Percentiles rank a stretch among this genome's conserved stretches.
These are phyloP conservation scores for Falco naumanni DNA, from an alignment of 2,797 vertebrate genomes.

Conservation along the genomic window DNA sequence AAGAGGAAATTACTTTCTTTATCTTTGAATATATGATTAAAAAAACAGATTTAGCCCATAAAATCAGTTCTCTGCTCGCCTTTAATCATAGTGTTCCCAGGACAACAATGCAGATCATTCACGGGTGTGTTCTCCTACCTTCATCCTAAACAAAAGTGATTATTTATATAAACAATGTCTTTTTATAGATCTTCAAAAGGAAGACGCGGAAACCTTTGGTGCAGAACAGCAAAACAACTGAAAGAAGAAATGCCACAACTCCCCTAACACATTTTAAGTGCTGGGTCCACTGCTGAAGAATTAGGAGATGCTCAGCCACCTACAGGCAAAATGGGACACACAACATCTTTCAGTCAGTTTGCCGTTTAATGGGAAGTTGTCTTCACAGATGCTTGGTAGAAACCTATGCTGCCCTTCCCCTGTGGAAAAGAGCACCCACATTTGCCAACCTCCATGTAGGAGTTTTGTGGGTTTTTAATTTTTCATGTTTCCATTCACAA, in stretches of 20 bases:
- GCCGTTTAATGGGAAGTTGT: background rate
- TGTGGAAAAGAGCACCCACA: background rate
- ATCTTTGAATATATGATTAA: background rate
- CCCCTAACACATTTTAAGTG: background rate
- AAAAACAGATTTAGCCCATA: background rate
- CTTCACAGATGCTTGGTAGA: background rate
- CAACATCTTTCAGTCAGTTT: background rate
- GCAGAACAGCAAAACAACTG: background rate
- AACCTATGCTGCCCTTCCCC: background rate
- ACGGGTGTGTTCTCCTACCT: background rate
- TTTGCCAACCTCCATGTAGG: background rate
- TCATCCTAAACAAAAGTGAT: background rate
- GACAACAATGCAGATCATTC: background rate
- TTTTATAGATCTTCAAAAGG: slow-evolving; percentile 19
- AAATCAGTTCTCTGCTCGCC: background rate
- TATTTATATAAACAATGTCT: background rate
- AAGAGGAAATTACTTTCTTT: slow-evolving; percentile 14
- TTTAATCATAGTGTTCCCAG: background rate
- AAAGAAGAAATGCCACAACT: background rate
- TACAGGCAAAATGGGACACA: background rate
- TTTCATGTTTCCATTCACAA: background rate
- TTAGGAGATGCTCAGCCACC: background rate
- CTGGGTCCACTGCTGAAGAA: background rate
- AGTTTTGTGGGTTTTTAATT: background rate
- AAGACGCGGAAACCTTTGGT: background rate